Evolutionary conservation across 2,888 invertebrate species (phyloP), one percentile per base, ranked within the genome.

Genomic region (Acronicta alni): DNA sequence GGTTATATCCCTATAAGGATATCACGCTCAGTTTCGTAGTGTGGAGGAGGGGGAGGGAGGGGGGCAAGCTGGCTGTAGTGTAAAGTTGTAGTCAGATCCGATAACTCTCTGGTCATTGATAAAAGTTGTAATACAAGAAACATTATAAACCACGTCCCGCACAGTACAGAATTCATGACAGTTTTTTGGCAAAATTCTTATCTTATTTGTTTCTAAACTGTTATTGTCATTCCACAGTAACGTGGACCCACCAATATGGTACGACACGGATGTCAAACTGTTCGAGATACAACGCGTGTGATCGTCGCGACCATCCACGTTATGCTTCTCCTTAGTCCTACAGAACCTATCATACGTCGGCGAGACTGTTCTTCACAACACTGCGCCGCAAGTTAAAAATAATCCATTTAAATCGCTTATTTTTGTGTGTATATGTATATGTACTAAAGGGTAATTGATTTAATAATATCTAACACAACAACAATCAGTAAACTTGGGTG

Each of bases 221-320:
- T 35, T n/a, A n/a, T 15, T 15, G 8, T 17, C 10, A 0, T 14
- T 23, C 17, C n/a, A 35, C 94, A 98, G 99, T 82, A 99, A 99
- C 92, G 97, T 99, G 54, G 99, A 99, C 87, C 99, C 99, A 12
- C 99, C 99, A 0, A 97, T 99, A 75, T 99, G 99, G 99, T 99
- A 99, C 90, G 99, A 99, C 89, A 99, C 99, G 0, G 98, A 99
- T 85, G 99, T 99, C 49, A 99, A 99, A 90, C 95, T 99, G 68
- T 99, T 99, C 94, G 99, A 99, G 95, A 99, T 99, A 83, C 99
- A 99, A 89, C 95, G 98, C 83, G 97, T 98, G 61, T 98, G 96
- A 96, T 37, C 45, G 3, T 9, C 15, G 15, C 39, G 48, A 43
- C 42, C 16, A 6, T 16, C 15, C 12, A 12, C 16, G 41, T 37